Base-by-base conservation (phyloP, 2,113 vertebrate species). In the Epinephelus fuscoguttatus region DNA sequence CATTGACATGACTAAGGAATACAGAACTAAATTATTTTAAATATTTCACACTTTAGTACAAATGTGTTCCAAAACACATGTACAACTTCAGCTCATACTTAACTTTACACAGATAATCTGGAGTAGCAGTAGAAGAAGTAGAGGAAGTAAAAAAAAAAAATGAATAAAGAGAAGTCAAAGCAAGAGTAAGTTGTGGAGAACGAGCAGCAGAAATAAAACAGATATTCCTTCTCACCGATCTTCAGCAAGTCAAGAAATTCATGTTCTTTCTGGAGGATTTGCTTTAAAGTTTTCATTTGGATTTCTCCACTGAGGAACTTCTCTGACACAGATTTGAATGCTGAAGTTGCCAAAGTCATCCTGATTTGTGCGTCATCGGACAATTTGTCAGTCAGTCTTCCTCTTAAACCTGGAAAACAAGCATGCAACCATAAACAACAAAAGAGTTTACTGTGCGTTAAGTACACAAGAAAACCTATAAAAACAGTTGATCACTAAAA, bases 211-310 rank as follows among this genome's bases (percentile, higher is more conserved):
- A 55, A 61, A 59, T 15, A 71, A 3, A 11, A 57, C 3, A 23
- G 4, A 78, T 53, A 33, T 73, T 66, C 0, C 0, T 27, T 70
- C 42, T 82, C 13, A 88, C 86, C 75, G 42, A 76, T 63, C 0
- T 85, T 88, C 60, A 82, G 66, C 59, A 88, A 72, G 52, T 68
- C 21, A 61, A 82, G 23, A 69, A 88, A 85, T 47, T 69, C 23
- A 13, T 0, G 0, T 42, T 53, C 7, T 25, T 25, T 76, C 18
- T 63, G 19, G 19, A 82, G 15, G 53, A 88, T 85, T 52, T 80
- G 75, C 17, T 68, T 33, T 11, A 88, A 61, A n/a, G 82, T 75
- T 52, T 88, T 85, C 4, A 85, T 55, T 53, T 82, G 71, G 21
- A 88, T 88, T 2, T 76, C 55, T 53, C 86, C 86, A 49, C 18